A percentile compares a stretch with the other conserved stretches of the same genome.
These are phyloP conservation scores for Rotaria magnacalcarata DNA, from an alignment of 2,888 invertebrate species.

Conservation along the genomic window DNA sequence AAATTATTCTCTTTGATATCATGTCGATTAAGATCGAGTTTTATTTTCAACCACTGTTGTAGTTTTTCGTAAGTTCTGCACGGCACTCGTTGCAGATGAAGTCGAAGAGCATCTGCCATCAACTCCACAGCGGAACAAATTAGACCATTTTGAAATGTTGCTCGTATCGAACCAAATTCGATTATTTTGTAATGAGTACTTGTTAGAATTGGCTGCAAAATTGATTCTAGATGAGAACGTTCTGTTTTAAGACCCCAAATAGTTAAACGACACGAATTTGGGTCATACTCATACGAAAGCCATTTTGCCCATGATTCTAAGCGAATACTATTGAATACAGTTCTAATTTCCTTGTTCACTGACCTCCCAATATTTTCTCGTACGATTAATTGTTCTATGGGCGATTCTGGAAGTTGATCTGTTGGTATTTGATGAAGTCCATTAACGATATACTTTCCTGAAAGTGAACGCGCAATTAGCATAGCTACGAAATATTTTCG, in stretches of 20 bases:
- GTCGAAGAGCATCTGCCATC: background rate
- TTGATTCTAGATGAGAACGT: background rate
- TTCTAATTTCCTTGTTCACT: background rate
- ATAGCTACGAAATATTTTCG: constrained; percentile 27
- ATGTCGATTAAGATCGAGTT: constrained; percentile 3
- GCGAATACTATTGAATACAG: background rate
- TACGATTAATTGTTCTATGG: background rate
- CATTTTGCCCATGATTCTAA: background rate
- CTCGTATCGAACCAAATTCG: background rate
- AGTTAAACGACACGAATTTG: background rate
- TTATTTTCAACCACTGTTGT: background rate
- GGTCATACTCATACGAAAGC: background rate
- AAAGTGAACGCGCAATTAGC: background rate
- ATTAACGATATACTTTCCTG: constrained; percentile 7
- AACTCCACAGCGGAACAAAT: background rate
- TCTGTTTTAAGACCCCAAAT: background rate
- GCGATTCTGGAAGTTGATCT: background rate
- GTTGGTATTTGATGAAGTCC: background rate
- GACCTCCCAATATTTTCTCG: constrained; percentile 1
- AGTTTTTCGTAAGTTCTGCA: background rate
- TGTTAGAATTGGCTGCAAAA: background rate
- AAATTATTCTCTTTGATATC: constrained; percentile 23
- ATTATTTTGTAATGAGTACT: background rate
- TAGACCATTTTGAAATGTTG: constrained; percentile 20
- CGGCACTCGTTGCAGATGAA: background rate